Evolutionary conservation across 2,888 invertebrate genomes (phyloP).

Genomic region (Eupithecia subfuscata): DNA sequence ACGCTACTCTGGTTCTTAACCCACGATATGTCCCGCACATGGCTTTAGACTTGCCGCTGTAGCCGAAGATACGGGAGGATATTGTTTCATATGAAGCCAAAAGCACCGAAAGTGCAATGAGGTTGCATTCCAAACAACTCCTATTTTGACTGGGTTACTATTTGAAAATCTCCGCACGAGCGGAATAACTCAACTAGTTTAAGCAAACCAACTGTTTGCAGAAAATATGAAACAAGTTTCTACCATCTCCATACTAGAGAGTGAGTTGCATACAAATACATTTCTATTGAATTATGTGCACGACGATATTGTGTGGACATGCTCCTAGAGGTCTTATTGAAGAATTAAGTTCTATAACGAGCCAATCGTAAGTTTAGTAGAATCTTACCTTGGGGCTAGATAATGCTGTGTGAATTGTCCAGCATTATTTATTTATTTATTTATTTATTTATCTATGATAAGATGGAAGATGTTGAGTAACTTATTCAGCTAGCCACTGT

Average conservation of each 20-base stretch:
- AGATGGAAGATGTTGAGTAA: too few species aligned
- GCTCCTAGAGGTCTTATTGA: background rate
- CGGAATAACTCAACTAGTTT: background rate
- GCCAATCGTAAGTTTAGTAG: too few species aligned
- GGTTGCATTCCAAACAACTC: background rate
- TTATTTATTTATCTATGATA: too few species aligned
- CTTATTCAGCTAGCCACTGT: too few species aligned
- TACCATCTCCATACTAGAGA: background rate
- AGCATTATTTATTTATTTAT: too few species aligned
- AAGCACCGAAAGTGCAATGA: background rate
- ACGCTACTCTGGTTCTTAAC: background rate
- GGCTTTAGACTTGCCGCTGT: too few species aligned
- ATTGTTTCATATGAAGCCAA: background rate
- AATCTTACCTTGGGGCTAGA: too few species aligned
- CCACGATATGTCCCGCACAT: background rate
- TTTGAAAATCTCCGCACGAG: background rate
- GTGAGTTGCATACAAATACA: background rate
- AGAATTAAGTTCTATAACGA: background rate
- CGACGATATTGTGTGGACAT: background rate
- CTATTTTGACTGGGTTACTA: background rate
- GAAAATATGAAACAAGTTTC: background rate
- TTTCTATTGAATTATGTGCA: background rate
- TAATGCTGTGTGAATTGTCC: too few species aligned
- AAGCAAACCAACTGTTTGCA: constrained; percentile 2
- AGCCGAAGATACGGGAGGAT: too few species aligned